Base-by-base conservation (phyloP, 2,888 invertebrate genomes). In the Cheilosia grossa region DNA sequence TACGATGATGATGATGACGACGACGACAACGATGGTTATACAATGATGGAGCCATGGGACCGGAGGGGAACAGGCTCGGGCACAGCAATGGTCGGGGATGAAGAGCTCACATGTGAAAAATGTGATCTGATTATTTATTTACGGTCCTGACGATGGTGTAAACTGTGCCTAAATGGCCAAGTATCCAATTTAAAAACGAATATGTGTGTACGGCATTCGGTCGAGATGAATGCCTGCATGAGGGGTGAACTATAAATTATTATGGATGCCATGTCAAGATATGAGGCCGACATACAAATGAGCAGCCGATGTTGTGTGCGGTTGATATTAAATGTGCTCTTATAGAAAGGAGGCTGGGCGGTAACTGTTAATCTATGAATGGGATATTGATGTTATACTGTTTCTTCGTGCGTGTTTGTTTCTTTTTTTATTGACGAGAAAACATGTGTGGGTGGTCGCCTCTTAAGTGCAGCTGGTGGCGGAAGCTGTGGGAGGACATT, bases 91-190 rank as follows among this genome's bases (percentile, higher is more conserved):
- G 13, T 44, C 42, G 67, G 63, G 51, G 33, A 85, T 64, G 66
- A 66, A 64, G 78, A 70, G 56, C 74, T 80, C 83, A 85, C 80
- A 85, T 86, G 82, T 86, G 82, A 86, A 82, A 82, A 86, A 86
- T 86, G 86, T 77, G 82, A 86, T 82, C 86, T 78, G 86, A 82
- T 86, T 82, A 86, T 86, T 86, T 86, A 86, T 86, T 86, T 86
- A 77, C 82, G 82, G 82, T 78, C 64, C 67, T 64, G 75, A 64
- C 70, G 44, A 78, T 86, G 82, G 86, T 86, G 82, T 86, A 86
- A 86, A 86, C 82, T 86, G 73, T 73, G 73, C 86, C 86, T 86
- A 86, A 86, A 82, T 86, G 86, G 86, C 82, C 81, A 82, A 86
- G 86, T 82, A 86, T 86, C 82, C 86, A 82, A 86, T 86, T 86